Base-by-base conservation (phyloP, 2,797 vertebrate genomes). In the Acanthurus leucopareius region DNA sequence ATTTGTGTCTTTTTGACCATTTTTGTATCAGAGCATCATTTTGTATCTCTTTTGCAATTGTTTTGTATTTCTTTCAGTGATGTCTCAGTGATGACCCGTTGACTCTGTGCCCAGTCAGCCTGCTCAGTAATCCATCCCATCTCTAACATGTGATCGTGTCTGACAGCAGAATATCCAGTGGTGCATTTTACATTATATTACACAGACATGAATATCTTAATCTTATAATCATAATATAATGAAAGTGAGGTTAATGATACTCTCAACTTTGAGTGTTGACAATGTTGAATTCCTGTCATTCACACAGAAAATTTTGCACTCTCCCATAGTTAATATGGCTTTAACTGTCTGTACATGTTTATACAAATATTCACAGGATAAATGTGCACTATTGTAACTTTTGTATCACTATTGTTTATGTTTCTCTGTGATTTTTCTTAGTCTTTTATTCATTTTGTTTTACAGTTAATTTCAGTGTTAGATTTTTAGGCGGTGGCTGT, bases 251-350 rank as follows among this genome's bases (percentile, higher is more conserved):
- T 64, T 49, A 19, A 60, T 62, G 56, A 52, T 40, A 10, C 19
- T 56, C 19, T 16, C 14, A 14, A 60, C 22, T 22, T 60, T 22
- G 7, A 60, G 13, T 7, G 38, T 1, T 44, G 38, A 52, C 44
- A 66, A 62, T 40, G 53, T 79, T 40, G 15, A 17, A n/a, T 60
- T 32, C 10, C 2, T 2, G 10, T 69, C 73, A 60, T 14, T 66
- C 32, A 56, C 53, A 61, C 69, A 72, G 25, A 35, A 77, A 45
- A 53, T 47, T 20, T 17, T 74, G 13, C 53, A n/a, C 47, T 60
- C 20, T 84, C 61, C 52, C 57, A 57, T 65, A 45, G 79, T 80
- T 71, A 79, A 66, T 85, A 86, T 73, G 86, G 88, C 71, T 93
- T 83, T 0, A 38, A 86, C 59, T 14, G 70, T 72, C 68, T 80